Conservation (phyloP, 35 echinoderm and acorn worm genomes). For the Heliocidaris tuberculata region DNA sequence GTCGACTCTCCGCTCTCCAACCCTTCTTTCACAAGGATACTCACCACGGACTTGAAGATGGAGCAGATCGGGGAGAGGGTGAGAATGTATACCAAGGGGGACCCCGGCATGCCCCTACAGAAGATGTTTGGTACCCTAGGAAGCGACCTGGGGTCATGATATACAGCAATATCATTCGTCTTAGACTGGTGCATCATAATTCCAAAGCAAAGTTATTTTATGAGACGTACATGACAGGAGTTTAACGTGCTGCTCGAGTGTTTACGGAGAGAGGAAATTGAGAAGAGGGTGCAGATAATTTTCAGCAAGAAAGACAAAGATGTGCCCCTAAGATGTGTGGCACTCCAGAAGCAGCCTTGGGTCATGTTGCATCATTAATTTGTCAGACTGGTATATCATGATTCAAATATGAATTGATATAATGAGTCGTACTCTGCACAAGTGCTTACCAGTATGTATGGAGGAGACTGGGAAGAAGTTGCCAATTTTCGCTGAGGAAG, state of each 20-base stretch:
- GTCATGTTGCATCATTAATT: too few species aligned
- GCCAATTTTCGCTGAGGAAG: too few species aligned
- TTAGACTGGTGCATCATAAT: background rate
- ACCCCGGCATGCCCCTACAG: slow-evolving; percentile 60
- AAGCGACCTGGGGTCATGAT: slow-evolving; percentile 63
- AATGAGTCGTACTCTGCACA: too few species aligned
- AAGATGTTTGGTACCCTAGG: slow-evolving; percentile 79
- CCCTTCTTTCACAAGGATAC: slow-evolving; percentile 76
- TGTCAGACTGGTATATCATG: background rate
- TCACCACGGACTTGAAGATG: slow-evolving; percentile 72
- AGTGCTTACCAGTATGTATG: too few species aligned
- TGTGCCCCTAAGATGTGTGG: too few species aligned
- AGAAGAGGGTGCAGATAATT: too few species aligned
- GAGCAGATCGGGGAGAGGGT: slow-evolving; percentile 76
- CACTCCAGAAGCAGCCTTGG: too few species aligned
- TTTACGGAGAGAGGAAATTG: too few species aligned
- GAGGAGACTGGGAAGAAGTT: too few species aligned
- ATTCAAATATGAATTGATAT: background rate
- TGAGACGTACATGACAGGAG: too few species aligned
- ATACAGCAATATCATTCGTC: background rate
- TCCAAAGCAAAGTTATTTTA: background rate
- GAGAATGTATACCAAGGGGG: slow-evolving; percentile 65
- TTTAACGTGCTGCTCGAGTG: too few species aligned
- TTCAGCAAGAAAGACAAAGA: too few species aligned
- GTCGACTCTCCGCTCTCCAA: slow-evolving; percentile 72